phyloP scores from a whole-genome alignment of 2,113 vertebrate species.

The Phalacrocorax pelagicus region DNA sequence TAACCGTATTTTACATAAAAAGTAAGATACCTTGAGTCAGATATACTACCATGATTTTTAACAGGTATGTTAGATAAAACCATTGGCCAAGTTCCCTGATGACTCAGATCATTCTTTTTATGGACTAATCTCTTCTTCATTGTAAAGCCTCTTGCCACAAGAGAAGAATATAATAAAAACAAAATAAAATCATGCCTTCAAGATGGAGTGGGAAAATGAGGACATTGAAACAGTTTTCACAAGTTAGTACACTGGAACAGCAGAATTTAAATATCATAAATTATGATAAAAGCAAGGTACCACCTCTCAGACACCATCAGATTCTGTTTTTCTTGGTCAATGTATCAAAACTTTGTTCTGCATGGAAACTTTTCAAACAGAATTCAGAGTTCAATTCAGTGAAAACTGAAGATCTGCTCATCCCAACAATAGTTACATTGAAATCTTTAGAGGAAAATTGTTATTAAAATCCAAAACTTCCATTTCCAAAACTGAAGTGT shows the following conservation, averaged over 20 bases:
- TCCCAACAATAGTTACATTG: not conserved
- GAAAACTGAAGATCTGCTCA: not conserved
- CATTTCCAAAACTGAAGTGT: not conserved
- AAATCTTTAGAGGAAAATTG: not conserved
- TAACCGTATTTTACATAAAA: not conserved
- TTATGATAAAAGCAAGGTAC: not conserved
- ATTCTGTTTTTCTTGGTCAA: not conserved
- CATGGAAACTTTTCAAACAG: not conserved
- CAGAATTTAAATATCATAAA: not conserved
- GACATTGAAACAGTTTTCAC: not conserved
- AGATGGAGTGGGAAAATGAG: not conserved
- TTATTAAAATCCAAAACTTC: not conserved
- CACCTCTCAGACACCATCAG: not conserved
- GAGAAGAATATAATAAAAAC: not conserved
- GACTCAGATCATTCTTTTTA: not conserved
- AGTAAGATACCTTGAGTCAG: not conserved
- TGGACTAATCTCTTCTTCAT: not conserved
- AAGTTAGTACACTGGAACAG: not conserved
- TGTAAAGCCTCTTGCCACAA: not conserved
- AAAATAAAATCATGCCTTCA: not conserved
- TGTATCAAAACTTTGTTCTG: not conserved
- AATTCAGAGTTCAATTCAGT: not conserved
- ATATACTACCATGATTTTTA: not conserved
- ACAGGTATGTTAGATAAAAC: too few species aligned
- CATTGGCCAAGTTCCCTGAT: not conserved